Percentiles rank a stretch among this genome's conserved stretches.
Evolutionary conservation across 92 coral and sea anemone species (phyloP).

Genomic region (Isaurus tuberculatus): DNA sequence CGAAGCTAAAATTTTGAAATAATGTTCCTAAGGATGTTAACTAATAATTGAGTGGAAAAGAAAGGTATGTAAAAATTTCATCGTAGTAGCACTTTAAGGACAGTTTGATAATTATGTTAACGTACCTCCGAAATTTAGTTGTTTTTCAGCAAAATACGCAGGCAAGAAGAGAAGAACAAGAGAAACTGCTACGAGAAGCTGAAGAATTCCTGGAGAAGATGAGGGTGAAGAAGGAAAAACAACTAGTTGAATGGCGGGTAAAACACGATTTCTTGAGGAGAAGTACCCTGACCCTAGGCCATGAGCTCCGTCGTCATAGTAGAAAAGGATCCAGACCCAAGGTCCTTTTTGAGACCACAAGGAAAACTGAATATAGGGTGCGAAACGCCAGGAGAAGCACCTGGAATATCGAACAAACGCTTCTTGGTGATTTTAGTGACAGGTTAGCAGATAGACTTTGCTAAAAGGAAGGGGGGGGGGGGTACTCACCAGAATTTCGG

Average conservation of each 20-base stretch:
- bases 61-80: no score
- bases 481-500: no score
- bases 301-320: conserved; percentile 12
- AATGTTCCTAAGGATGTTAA: no score
- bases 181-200: conserved; percentile 72
- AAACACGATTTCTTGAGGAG: conserved; percentile 69
- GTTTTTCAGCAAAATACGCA: conserved; percentile 55
- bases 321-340: background rate
- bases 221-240: conserved; percentile 67
- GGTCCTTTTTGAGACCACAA: conserved; percentile 28
- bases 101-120: background rate
- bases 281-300: conserved; percentile 17
- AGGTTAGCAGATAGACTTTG: background rate
- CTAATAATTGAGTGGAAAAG: no score
- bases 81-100: background rate
- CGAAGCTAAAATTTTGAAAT: no score
- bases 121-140: conserved; percentile 41
- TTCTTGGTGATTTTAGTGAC: conserved; percentile 66
- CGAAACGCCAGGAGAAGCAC: conserved; percentile 63
- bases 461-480: no score
- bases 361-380: conserved; percentile 15
- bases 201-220: conserved; percentile 75
- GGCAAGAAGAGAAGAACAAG: conserved; percentile 65
- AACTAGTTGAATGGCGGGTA: conserved; percentile 73
- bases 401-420: conserved; percentile 69